phyloP scores from a whole-genome alignment of 2,888 invertebrate species.

The Cerceris ruficornis region DNA sequence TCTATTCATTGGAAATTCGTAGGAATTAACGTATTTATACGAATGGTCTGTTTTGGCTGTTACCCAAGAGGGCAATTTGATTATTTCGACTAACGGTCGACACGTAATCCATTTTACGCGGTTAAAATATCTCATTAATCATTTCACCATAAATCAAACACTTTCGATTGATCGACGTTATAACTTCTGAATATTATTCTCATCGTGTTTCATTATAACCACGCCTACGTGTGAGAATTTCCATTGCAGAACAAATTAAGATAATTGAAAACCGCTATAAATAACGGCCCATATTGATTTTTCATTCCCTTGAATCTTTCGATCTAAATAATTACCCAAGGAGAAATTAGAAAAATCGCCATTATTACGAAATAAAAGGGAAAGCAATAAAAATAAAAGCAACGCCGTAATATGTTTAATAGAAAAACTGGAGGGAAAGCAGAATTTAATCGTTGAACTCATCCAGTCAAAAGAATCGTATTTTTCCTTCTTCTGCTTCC shows the following conservation, averaged over 20 bases:
- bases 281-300: too few relatives aligned
- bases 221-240: neutral
- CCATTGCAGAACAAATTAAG: too few relatives aligned
- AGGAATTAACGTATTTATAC: constrained; percentile 61
- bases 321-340: too few relatives aligned
- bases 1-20: constrained; percentile 55
- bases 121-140: constrained; percentile 67
- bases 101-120: constrained; percentile 63
- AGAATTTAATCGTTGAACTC: neutral
- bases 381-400: too few relatives aligned
- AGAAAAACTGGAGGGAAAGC: neutral
- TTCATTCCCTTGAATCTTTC: too few relatives aligned
- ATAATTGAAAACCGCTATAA: too few relatives aligned
- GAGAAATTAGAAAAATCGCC: too few relatives aligned
- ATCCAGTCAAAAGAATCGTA: too few relatives aligned
- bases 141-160: constrained; percentile 63
- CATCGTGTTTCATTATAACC: constrained; percentile 31
- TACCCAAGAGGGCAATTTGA: constrained; percentile 58
- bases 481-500: too few relatives aligned
- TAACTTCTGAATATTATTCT: constrained; percentile 38
- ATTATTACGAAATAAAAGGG: too few relatives aligned
- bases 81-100: constrained; percentile 63
- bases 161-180: constrained; percentile 48
- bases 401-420: neutral
- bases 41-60: constrained; percentile 35